Conservation (phyloP, 2,113 vertebrate species). For the Scomber scombrus region DNA sequence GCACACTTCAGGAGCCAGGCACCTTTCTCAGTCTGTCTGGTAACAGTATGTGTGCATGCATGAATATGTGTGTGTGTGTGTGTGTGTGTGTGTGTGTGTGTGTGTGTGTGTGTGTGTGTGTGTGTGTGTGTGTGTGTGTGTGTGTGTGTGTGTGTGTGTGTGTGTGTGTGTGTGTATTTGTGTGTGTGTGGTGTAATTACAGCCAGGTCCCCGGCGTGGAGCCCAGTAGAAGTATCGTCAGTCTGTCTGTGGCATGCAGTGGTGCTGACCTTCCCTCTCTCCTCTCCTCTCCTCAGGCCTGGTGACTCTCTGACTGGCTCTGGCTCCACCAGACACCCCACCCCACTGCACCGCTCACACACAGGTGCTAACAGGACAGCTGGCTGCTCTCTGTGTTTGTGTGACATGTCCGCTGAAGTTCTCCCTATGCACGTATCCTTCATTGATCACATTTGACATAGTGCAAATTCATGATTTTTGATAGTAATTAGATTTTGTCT, state of each 20-base stretch:
- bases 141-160: conserved; percentile 40
- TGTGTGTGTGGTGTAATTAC: conserved; percentile 78
- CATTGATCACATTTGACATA: conserved; percentile 2
- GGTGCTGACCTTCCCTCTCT: conserved; percentile 77
- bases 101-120: conserved; percentile 58
- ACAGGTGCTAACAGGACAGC: conserved; percentile 73
- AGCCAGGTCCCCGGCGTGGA: conserved; percentile 79
- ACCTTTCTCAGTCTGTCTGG: conserved; percentile 69
- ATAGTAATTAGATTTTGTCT: neutral
- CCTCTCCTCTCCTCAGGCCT: conserved; percentile 55
- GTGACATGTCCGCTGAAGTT: conserved; percentile 4
- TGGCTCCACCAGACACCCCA: conserved; percentile 49
- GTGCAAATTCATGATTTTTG: neutral
- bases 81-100: neutral
- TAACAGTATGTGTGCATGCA: conserved; percentile 64
- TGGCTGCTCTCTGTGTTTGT: conserved; percentile 33
- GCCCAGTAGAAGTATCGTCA: conserved; percentile 84
- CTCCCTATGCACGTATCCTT: neutral
- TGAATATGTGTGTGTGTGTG: conserved; percentile 38
- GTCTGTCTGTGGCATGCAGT: conserved; percentile 84
- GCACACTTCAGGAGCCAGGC: conserved; percentile 61
- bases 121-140: conserved; percentile 42
- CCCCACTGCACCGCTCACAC: conserved; percentile 52
- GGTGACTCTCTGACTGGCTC: conserved; percentile 68
- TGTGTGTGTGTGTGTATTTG: too few relatives aligned